Evolutionary conservation across 2,888 invertebrate species (phyloP), one percentile per base, ranked within the genome.

Genomic region (Tenthredo livida): DNA sequence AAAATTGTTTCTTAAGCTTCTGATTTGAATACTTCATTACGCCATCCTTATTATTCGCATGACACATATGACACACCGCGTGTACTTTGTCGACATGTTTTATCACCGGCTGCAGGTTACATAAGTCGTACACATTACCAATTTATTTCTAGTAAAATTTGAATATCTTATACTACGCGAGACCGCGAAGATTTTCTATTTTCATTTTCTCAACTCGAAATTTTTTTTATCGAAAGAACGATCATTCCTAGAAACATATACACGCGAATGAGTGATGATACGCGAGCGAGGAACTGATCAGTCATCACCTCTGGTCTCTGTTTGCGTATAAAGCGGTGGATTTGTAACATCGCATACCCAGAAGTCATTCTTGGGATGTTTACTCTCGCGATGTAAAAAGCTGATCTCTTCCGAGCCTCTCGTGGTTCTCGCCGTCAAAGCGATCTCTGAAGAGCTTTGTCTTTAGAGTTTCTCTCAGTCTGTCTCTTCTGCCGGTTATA

Each of bases 291-390:
- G 61, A 61, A 61, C 25, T 61, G 61, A 15, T 43, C 75, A 47
- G 47, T 47, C 75, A 40, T 72, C 70, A 72, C n/a, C 33, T 67
- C 37, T 37, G 37, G 7, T 6, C 37, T 37, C 33, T 33, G 67
- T 25, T 67, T 67, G 2, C 6, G 33, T 29, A 67, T 29, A 43
- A 29, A 73, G n/a, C 73, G 40, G 40, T 47, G 77, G 47, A 77
- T 47, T 54, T 77, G 50, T 54, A 29, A 29, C 50, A 77, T 25
- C 21, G 61, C 40, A 61, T 80, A 80, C 58, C 61, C 80, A 80
- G 80, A 80, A 80, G 80, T 80, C 80, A 50, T 80, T 80, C 80
- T 80, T 61, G 15, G 40, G 61, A 80, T 80, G 80, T 80, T 80
- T 61, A 80, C 80, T 80, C 80, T 58, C 37, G 40, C 7, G 40